A percentile compares a stretch with the other conserved stretches of the same genome.
phyloP scores from a whole-genome alignment of 2,113 vertebrate genomes.

The Gallinago paraguaiae region DNA sequence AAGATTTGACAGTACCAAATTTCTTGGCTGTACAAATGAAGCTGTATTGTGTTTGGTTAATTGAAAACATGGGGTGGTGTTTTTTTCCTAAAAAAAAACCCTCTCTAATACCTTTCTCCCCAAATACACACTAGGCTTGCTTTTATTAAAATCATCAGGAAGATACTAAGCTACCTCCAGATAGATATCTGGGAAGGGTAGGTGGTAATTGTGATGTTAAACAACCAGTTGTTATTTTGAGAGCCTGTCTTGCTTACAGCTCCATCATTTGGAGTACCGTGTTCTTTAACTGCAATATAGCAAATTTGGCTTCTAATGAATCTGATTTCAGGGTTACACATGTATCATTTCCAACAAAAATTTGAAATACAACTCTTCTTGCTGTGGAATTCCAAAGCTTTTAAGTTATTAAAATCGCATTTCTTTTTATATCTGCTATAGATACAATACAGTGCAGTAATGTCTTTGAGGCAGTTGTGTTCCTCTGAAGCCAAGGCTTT shows the following conservation, averaged over 20 bases:
- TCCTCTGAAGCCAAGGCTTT: neutral
- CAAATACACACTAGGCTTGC: too few species aligned
- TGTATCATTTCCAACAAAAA: neutral
- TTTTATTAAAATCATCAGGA: neutral
- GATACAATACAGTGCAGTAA: neutral
- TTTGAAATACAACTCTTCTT: neutral
- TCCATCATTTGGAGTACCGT: neutral
- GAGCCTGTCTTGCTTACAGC: neutral
- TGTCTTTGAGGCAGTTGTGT: neutral
- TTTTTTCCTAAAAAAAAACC: neutral
- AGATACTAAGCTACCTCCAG: neutral
- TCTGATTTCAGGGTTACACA: neutral
- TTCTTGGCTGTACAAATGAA: neutral
- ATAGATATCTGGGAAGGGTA: neutral
- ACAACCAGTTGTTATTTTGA: neutral
- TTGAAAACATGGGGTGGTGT: neutral
- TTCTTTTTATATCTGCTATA: neutral
- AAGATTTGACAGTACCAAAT: neutral
- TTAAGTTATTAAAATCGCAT: constrained; percentile 10
- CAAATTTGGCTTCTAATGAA: neutral
- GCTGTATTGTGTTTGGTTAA: neutral
- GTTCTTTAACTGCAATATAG: neutral
- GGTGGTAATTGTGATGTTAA: neutral
- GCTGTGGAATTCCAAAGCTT: neutral
- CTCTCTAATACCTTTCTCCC: neutral